Evolutionary conservation across 2,888 invertebrate species (phyloP).

Genomic region (Ptycholaimellus sp.): DNA sequence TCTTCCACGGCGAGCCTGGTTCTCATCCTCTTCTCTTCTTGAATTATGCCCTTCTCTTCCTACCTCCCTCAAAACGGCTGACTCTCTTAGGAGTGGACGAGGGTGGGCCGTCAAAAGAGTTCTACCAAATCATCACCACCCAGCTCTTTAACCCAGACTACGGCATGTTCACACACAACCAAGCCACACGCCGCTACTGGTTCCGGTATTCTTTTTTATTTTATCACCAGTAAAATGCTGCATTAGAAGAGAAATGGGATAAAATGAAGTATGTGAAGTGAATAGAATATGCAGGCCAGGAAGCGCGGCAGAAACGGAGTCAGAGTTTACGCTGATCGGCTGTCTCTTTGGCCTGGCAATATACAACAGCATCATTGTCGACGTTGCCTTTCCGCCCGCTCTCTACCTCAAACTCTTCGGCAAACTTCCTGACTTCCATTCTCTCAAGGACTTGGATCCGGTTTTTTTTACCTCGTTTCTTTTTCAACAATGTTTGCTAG

Average conservation of each 20-base stretch:
- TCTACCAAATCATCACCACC: constrained; percentile 66
- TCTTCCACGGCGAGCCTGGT: constrained; percentile 82
- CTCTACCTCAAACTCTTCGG: constrained; percentile 77
- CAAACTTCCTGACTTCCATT: constrained; percentile 60
- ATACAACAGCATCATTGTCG: constrained; percentile 77
- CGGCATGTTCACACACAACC: constrained; percentile 44
- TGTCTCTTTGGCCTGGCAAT: constrained; percentile 78
- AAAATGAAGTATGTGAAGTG: too few relatives aligned
- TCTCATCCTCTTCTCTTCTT: too few relatives aligned
- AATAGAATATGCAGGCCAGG: too few relatives aligned
- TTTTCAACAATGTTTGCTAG: too few relatives aligned
- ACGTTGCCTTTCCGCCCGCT: constrained; percentile 81
- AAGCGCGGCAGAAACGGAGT: too few relatives aligned
- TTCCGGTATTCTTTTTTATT: too few relatives aligned
- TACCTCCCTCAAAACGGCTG: too few relatives aligned
- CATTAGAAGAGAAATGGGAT: too few relatives aligned
- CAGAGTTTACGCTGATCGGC: constrained; percentile 74
- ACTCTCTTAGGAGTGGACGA: too few relatives aligned
- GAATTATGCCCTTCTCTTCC: too few relatives aligned
- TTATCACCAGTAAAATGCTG: too few relatives aligned
- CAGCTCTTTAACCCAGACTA: constrained; percentile 87
- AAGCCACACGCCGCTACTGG: constrained; percentile 42
- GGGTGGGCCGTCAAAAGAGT: constrained; percentile 85
- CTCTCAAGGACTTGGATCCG: constrained; percentile 65
- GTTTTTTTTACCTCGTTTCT: constrained; percentile 29